Evolutionary conservation across 2,797 vertebrate genomes (phyloP).

Genomic region (Semaprochilodus insignis): DNA sequence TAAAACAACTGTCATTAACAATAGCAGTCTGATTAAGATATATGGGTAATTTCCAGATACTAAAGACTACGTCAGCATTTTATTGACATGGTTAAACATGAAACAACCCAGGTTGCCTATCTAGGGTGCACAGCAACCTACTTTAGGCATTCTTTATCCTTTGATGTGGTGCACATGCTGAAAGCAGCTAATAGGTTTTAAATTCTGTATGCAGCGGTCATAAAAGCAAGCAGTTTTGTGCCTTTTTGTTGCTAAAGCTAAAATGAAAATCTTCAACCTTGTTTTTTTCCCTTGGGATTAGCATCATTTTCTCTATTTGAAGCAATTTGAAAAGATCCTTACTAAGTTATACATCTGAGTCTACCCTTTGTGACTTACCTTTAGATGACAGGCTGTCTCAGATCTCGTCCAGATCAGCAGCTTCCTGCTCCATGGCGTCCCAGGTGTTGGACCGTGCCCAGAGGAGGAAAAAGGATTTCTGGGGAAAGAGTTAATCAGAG

Average conservation of each 20-base stretch:
- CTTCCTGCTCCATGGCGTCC: conserved; percentile 82
- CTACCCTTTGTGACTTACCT: conserved; percentile 5
- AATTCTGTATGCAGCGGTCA: background rate
- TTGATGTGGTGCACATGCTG: conserved; percentile 58
- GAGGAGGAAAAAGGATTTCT: conserved; percentile 84
- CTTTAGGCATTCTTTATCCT: conserved; percentile 27
- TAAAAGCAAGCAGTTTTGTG: background rate
- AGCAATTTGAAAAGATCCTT: background rate
- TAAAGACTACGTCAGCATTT: conserved; percentile 18
- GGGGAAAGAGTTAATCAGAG: conserved; percentile 74
- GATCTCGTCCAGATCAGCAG: conserved; percentile 84
- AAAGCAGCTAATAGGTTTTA: conserved; percentile 29
- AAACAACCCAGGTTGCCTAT: conserved; percentile 12
- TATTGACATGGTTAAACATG: conserved; percentile 1
- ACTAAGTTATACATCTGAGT: background rate
- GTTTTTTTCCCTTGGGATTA: background rate
- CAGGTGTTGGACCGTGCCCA: conserved; percentile 84
- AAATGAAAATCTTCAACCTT: background rate
- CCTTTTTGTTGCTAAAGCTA: background rate
- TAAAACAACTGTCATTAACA: conserved; percentile 46
- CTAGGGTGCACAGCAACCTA: conserved; percentile 39
- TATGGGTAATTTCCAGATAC: conserved; percentile 1
- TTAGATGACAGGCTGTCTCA: conserved; percentile 84
- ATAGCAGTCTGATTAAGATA: background rate
- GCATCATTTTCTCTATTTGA: background rate